Conservation (phyloP, 2,113 vertebrate species). For the Capreolus pygargus region DNA sequence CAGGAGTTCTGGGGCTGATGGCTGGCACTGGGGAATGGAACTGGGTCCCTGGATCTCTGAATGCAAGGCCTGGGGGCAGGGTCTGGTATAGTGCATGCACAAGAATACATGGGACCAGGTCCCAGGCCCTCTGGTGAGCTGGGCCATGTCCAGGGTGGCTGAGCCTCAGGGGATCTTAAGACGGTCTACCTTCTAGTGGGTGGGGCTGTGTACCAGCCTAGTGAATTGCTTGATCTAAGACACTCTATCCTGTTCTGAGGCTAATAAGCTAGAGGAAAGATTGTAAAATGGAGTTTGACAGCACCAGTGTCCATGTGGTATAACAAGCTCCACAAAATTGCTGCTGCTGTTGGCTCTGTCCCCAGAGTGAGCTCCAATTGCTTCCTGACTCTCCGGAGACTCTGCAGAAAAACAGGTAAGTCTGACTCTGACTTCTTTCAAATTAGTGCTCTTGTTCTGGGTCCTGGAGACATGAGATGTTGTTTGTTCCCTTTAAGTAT, state of each 20-base stretch:
- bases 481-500: background rate
- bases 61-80: background rate
- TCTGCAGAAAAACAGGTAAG: background rate
- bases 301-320: background rate
- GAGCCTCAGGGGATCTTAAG: background rate
- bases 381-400: background rate
- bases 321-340: background rate
- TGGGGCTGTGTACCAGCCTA: background rate
- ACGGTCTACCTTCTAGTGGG: rapidly evolving
- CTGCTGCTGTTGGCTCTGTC: background rate
- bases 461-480: background rate
- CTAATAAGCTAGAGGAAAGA: background rate
- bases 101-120: background rate
- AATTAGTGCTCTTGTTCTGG: background rate
- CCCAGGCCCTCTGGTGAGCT: background rate
- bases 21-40: background rate
- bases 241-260: background rate
- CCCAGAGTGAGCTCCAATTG: background rate
- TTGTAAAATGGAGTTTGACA: background rate
- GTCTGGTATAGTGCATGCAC: background rate
- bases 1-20: background rate
- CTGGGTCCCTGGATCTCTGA: background rate
- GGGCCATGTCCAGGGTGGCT: background rate
- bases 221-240: background rate
- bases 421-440: background rate